phyloP scores from a whole-genome alignment of 2,888 invertebrate genomes.

The Parascotia fuliginaria region DNA sequence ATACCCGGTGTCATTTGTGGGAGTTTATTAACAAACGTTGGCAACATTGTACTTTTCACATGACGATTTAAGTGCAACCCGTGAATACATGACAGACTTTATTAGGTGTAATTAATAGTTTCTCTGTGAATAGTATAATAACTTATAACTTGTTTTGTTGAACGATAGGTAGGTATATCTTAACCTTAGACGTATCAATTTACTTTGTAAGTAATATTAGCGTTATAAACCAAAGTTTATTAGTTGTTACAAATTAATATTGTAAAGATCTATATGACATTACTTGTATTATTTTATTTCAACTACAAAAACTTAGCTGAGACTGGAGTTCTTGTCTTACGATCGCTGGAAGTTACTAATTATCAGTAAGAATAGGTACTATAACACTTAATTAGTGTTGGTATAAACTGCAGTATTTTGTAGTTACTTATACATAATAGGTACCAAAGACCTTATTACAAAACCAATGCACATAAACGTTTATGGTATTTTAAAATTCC shows the following conservation, averaged over 20 bases:
- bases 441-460: too few species aligned
- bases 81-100: conserved; percentile 39
- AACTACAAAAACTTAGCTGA: too few species aligned
- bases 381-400: too few species aligned
- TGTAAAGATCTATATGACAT: too few species aligned
- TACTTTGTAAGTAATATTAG: conserved; percentile 1
- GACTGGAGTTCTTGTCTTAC: too few species aligned
- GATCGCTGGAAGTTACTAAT: too few species aligned
- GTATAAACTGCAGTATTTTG: too few species aligned
- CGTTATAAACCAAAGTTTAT: neutral
- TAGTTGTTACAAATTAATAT: neutral
- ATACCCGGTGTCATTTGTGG: conserved; percentile 55
- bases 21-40: conserved; percentile 32
- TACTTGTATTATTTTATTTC: too few species aligned
- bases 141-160: conserved; percentile 16
- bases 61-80: conserved; percentile 34
- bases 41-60: conserved; percentile 57
- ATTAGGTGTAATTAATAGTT: conserved; percentile 45
- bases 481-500: too few species aligned
- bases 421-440: too few species aligned
- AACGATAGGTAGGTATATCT: neutral
- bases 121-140: conserved; percentile 23
- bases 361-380: too few species aligned
- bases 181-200: neutral
- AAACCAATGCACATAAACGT: too few species aligned